Percentiles rank a stretch among this genome's conserved stretches.
phyloP scores from a whole-genome alignment of 2,888 invertebrate species.

The Augochlorella aurata region DNA sequence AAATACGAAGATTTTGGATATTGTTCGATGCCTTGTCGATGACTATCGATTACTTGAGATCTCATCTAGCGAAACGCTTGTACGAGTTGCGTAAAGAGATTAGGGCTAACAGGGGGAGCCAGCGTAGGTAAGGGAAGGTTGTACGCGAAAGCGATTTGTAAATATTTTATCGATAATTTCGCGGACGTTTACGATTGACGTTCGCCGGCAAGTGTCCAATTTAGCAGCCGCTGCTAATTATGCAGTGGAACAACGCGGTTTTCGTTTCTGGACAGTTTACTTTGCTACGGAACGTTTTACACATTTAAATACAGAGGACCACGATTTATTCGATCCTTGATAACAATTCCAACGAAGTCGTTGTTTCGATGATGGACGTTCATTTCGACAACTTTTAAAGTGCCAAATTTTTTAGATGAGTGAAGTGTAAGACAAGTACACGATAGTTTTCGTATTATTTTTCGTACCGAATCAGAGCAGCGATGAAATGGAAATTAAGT shows the following conservation, averaged over 20 bases:
- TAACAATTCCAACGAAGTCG: no score
- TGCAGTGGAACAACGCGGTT: not conserved
- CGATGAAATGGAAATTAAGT: not conserved
- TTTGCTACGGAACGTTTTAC: not conserved
- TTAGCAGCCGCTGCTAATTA: not conserved
- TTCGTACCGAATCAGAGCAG: not conserved
- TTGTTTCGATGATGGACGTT: not conserved
- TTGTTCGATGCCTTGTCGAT: not conserved
- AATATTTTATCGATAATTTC: not conserved
- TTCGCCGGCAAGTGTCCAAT: not conserved
- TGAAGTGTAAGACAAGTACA: not conserved
- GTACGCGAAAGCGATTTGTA: not conserved
- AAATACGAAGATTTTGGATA: no score
- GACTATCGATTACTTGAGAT: not conserved
- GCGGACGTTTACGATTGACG: not conserved
- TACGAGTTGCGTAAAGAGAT: not conserved
- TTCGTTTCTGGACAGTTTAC: not conserved
- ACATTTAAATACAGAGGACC: not conserved
- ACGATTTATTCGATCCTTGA: not conserved
- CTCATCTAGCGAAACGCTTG: not conserved
- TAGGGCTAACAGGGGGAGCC: not conserved
- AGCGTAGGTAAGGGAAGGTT: not conserved
- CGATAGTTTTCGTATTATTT: not conserved
- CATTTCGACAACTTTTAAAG: not conserved
- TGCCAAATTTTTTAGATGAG: not conserved